Evolutionary conservation across 2,888 invertebrate genomes (phyloP).

Genomic region (Helleia helle): DNA sequence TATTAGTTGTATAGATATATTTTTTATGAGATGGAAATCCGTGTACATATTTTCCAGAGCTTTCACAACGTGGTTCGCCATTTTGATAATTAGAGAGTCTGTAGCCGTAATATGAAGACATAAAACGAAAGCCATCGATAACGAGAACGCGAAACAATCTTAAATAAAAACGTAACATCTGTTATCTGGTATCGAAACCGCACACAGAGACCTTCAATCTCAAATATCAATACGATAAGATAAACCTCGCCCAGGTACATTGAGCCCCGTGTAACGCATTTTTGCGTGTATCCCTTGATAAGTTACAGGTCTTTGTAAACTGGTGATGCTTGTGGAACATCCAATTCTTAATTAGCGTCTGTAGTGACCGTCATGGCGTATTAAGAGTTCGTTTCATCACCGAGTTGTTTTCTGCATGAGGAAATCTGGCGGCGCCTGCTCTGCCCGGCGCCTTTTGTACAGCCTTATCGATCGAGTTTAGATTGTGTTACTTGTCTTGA

Average conservation of each 20-base stretch:
- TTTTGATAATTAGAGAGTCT: no score
- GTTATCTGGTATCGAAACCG: slow-evolving; percentile 46
- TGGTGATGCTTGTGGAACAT: slow-evolving; percentile 32
- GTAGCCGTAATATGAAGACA: no score
- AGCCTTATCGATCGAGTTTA: slow-evolving; percentile 45
- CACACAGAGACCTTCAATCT: slow-evolving; percentile 61
- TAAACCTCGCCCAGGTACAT: slow-evolving; percentile 36
- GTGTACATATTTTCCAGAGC: no score
- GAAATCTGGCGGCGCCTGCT: slow-evolving; percentile 55
- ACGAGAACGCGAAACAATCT: slow-evolving; percentile 20
- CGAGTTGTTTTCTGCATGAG: slow-evolving; percentile 62
- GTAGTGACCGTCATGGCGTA: slow-evolving; percentile 64
- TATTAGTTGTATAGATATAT: no score
- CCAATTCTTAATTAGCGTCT: slow-evolving; percentile 63
- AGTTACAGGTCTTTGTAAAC: slow-evolving; percentile 24
- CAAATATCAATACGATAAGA: slow-evolving; percentile 67
- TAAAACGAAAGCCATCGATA: no score
- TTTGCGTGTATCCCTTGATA: not conserved
- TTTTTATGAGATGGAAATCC: no score
- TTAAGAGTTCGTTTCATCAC: slow-evolving; percentile 69
- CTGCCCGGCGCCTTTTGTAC: slow-evolving; percentile 21
- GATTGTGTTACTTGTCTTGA: slow-evolving; percentile 46
- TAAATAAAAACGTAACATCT: slow-evolving; percentile 16
- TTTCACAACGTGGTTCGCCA: no score
- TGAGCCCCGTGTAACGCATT: slow-evolving; percentile 23